A percentile compares a stretch with the other conserved stretches of the same genome.
Conservation (phyloP, 2,888 invertebrate species). For the Escarpia spicata region DNA sequence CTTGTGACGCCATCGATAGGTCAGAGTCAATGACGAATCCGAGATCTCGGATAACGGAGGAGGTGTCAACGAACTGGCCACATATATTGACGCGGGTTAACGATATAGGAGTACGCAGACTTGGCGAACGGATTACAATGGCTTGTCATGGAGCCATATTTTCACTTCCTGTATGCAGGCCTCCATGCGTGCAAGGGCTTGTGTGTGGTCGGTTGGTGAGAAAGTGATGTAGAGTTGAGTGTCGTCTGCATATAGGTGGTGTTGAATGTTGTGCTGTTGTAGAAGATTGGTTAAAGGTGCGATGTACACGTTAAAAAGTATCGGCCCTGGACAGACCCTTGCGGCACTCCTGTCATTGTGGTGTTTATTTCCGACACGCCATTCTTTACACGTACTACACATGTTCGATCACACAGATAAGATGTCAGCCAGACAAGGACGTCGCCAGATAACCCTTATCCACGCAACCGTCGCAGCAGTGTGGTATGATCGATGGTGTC, state of each 20-base stretch:
- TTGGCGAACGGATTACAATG: neutral
- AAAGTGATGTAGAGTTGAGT: neutral
- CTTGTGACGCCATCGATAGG: neutral
- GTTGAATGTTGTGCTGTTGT: neutral
- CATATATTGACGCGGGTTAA: neutral
- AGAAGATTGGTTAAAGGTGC: neutral
- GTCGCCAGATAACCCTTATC: neutral
- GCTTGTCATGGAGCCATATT: neutral
- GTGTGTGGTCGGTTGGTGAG: neutral
- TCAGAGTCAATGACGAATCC: neutral
- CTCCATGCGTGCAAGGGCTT: neutral
- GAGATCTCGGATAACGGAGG: neutral
- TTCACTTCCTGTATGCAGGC: neutral
- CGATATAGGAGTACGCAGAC: neutral
- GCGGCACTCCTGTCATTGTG: neutral
- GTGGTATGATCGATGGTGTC: neutral
- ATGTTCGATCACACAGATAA: neutral
- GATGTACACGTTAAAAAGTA: neutral
- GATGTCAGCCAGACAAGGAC: neutral
- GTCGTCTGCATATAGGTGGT: neutral
- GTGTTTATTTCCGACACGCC: neutral
- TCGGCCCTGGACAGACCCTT: neutral
- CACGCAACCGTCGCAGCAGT: neutral
- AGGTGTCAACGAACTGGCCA: neutral
- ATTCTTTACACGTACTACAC: neutral